These are phyloP conservation scores for Thereva unica DNA, from an alignment of 2,888 invertebrate species.

Conservation along the genomic window DNA sequence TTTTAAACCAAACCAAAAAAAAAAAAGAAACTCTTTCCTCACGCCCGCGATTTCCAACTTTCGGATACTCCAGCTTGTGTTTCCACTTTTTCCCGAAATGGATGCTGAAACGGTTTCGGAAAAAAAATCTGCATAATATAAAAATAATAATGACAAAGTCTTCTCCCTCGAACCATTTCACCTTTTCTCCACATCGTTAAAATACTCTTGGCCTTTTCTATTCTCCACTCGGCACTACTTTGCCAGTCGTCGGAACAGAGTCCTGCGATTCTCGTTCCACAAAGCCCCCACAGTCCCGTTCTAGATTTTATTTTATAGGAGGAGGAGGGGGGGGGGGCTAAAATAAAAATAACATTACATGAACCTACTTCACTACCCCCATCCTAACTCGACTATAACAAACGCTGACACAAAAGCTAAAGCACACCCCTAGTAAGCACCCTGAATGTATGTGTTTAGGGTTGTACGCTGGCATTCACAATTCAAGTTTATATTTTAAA, in stretches of 20 bases:
- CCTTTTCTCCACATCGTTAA: slow-evolving; percentile 12
- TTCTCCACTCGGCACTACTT: too few relatives aligned
- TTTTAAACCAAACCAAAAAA: too few relatives aligned
- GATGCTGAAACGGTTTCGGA: slow-evolving; percentile 26
- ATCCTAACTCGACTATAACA: slow-evolving; percentile 29
- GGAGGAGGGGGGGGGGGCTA: slow-evolving; percentile 1
- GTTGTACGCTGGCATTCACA: not conserved
- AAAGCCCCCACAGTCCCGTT: not conserved
- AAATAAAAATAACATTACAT: slow-evolving; percentile 33
- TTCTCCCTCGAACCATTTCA: slow-evolving; percentile 12
- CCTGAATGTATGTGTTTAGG: slow-evolving; percentile 18
- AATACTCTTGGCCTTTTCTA: too few relatives aligned
- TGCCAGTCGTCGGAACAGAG: too few relatives aligned
- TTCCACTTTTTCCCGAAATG: slow-evolving; percentile 8
- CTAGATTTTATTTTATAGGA: slow-evolving; percentile 5
- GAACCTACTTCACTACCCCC: slow-evolving; percentile 31
- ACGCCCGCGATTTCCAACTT: too few relatives aligned
- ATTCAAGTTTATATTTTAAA: slow-evolving; percentile 8
- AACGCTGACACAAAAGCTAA: slow-evolving; percentile 17
- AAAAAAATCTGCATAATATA: slow-evolving; percentile 30
- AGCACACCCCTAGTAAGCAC: slow-evolving; percentile 12
- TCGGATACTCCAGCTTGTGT: too few relatives aligned
- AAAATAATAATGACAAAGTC: slow-evolving; percentile 32
- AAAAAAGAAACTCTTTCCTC: too few relatives aligned
- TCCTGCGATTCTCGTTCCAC: too few relatives aligned